Conservation (phyloP, 1,140 invertebrate species). For the Anastrepha ludens region DNA sequence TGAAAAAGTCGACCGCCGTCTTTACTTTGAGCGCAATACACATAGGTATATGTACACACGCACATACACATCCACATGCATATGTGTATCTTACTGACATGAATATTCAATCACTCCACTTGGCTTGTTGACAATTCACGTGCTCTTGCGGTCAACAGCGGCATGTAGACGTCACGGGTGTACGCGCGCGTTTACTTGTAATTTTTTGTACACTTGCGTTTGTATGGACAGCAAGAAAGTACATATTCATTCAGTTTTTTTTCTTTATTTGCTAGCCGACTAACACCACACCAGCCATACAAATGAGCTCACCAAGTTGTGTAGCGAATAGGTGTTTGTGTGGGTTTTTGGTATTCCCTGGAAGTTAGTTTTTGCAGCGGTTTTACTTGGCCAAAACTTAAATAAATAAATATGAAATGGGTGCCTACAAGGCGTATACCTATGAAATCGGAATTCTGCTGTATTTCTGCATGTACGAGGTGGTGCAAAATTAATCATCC, state of each 20-base stretch:
- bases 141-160: slow-evolving; percentile 29
- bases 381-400: not conserved
- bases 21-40: too few relatives aligned
- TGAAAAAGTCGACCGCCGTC: too few relatives aligned
- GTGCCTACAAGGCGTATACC: too few relatives aligned
- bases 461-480: too few relatives aligned
- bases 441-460: too few relatives aligned
- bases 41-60: too few relatives aligned
- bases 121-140: slow-evolving; percentile 34
- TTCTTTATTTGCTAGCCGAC: not conserved
- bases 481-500: too few relatives aligned
- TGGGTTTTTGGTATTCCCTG: not conserved
- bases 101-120: not conserved
- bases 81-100: too few relatives aligned
- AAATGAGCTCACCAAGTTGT: not conserved
- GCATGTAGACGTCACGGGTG: not conserved
- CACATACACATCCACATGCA: too few relatives aligned
- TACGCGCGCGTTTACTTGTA: not conserved
- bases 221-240: not conserved
- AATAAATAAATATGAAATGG: too few relatives aligned
- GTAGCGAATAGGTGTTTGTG: not conserved
- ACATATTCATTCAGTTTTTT: not conserved
- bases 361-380: not conserved
- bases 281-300: not conserved
- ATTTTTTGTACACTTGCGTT: not conserved